These are phyloP conservation scores for Linnaemya tessellans DNA, from an alignment of 2,888 invertebrate genomes.

Conservation along the genomic window DNA sequence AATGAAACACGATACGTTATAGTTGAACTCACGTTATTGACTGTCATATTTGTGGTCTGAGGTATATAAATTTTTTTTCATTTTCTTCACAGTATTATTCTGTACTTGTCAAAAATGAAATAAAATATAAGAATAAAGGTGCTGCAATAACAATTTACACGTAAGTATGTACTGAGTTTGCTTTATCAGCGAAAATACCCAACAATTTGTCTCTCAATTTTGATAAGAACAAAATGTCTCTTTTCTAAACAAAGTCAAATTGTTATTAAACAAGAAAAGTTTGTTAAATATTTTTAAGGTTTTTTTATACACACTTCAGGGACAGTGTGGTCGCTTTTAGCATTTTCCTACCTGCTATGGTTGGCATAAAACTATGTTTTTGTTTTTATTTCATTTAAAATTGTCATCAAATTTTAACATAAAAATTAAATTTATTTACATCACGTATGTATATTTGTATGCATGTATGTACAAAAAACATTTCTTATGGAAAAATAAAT, in stretches of 20 bases:
- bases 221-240: constrained; percentile 51
- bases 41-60: constrained; percentile 51
- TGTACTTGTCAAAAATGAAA: background rate
- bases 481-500: too few relatives aligned
- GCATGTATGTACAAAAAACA: too few relatives aligned
- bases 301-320: background rate
- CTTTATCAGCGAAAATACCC: constrained; percentile 53
- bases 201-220: constrained; percentile 39
- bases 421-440: too few relatives aligned
- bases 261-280: background rate
- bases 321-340: too few relatives aligned
- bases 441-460: too few relatives aligned
- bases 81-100: constrained; percentile 43
- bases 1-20: constrained; percentile 62
- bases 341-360: too few relatives aligned
- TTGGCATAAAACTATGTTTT: too few relatives aligned
- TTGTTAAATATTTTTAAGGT: background rate
- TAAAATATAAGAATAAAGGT: constrained; percentile 35
- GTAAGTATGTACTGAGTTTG: constrained; percentile 23
- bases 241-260: constrained; percentile 1
- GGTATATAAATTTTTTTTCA: constrained; percentile 2
- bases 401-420: too few relatives aligned
- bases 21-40: constrained; percentile 54
- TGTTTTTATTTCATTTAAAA: too few relatives aligned
- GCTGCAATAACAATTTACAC: constrained; percentile 39